Evolutionary conservation across 53 echinoderm and acorn worm species (phyloP).

Genomic region (Henricia sp.): DNA sequence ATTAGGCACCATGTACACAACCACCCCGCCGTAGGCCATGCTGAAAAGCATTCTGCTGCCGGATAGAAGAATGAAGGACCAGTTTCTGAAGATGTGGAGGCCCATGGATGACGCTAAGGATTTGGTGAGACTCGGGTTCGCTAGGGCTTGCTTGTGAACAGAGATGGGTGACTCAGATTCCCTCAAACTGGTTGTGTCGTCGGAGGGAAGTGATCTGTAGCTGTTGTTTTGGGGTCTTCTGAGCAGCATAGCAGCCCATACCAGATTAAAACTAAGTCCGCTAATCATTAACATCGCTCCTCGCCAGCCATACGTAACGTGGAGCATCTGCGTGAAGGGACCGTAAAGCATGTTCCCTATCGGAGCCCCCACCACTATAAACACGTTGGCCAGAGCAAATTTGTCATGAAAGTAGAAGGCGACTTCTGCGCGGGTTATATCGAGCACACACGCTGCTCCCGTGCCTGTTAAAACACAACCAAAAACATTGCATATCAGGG

Average conservation of each 20-base stretch:
- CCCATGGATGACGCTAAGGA: background rate
- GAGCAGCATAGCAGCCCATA: background rate
- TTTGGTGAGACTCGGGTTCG: background rate
- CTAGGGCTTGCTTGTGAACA: background rate
- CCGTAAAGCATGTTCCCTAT: slow-evolving; percentile 13
- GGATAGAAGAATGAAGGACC: background rate
- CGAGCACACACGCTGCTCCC: background rate
- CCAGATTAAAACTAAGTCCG: background rate
- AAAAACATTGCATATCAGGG: no score
- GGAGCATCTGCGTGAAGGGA: background rate
- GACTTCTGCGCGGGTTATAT: background rate
- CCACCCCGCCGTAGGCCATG: background rate
- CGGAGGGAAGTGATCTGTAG: no score
- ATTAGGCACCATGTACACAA: slow-evolving; percentile 29
- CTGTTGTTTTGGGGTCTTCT: slow-evolving; percentile 9
- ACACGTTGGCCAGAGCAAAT: slow-evolving; percentile 14
- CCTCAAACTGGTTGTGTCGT: background rate
- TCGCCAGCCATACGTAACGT: slow-evolving; percentile 24
- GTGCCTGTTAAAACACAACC: slow-evolving; percentile 6
- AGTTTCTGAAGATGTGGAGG: background rate
- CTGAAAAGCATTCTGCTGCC: background rate
- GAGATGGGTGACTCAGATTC: background rate
- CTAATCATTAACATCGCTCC: slow-evolving; percentile 29
- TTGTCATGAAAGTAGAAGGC: slow-evolving; percentile 16
- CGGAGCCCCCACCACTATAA: background rate